A percentile compares a stretch with the other conserved stretches of the same genome.
Conservation (phyloP, 1,140 invertebrate species). For the Philopotamus ludificatus region DNA sequence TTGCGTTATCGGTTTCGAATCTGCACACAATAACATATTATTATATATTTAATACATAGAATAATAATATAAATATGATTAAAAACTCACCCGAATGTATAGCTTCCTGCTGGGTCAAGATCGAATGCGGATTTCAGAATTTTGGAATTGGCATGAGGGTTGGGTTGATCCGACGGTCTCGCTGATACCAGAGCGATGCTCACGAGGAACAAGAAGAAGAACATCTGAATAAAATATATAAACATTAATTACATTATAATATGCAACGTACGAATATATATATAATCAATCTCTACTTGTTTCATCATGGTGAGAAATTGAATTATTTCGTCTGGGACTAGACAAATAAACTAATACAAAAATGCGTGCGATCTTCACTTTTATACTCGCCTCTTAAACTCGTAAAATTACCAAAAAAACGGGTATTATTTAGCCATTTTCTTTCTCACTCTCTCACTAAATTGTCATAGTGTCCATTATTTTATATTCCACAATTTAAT, state of each 20-base stretch:
- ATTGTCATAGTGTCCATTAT: too few relatives aligned
- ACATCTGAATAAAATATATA: slow-evolving; percentile 11
- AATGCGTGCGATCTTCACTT: not conserved
- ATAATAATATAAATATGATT: not conserved
- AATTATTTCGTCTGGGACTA: not conserved
- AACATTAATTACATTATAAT: slow-evolving; percentile 11
- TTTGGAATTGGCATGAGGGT: too few relatives aligned
- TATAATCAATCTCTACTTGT: slow-evolving; percentile 5
- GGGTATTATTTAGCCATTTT: too few relatives aligned
- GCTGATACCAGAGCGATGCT: slow-evolving; percentile 10
- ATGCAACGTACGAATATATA: too few relatives aligned
- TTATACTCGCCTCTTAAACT: not conserved
- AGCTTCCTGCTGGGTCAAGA: slow-evolving; percentile 47
- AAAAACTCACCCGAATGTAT: slow-evolving; percentile 45
- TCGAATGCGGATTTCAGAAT: slow-evolving; percentile 48
- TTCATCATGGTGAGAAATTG: slow-evolving; percentile 4
- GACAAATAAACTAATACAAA: not conserved
- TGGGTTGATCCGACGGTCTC: slow-evolving; percentile 27
- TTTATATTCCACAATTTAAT: not conserved
- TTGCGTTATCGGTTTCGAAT: slow-evolving; percentile 49
- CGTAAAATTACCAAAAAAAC: not conserved
- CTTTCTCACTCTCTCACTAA: too few relatives aligned
- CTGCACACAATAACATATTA: slow-evolving; percentile 40
- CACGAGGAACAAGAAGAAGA: slow-evolving; percentile 21
- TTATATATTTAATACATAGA: not conserved